Base-by-base conservation (phyloP, 2,113 vertebrate species). In the Microtus ochrogaster region DNA sequence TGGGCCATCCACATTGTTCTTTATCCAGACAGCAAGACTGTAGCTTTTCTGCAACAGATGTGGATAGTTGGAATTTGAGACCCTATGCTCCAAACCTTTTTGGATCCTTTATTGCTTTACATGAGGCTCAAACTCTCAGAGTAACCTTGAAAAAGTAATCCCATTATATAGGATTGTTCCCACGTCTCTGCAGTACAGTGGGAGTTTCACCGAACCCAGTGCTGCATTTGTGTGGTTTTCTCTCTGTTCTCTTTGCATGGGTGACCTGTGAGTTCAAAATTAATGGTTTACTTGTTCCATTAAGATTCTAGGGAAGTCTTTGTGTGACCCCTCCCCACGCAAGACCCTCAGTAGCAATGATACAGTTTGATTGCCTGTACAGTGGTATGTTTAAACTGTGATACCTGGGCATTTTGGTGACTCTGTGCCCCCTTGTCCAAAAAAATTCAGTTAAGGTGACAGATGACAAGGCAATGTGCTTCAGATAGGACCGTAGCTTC, bases 251-350 rank as follows among this genome's bases (percentile, higher is more conserved):
- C 12, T 61, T 13, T 1, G 1, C 0, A 0, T 58, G 39, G 11
- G 78, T 68, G 52, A 9, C 33, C 13, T 21, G 12, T 41, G n/a
- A 33, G 12, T 52, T 78, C 33, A 84, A 92, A 96, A 39, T 41
- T 65, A 58, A 87, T 66, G 33, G 26, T 86, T 85, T 33, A 30
- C 6, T 76, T 72, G 14, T 70, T 28, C 79, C 79, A 14, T 58
- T 82, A 76, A 89, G 70, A 66, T 39, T 83, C 36, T 47, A 19
- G 33, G 13, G 78, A 72, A 39, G 63, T 12, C 11, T 3, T 52
- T 74, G n/a, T 24, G 5, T 0, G 36, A 61, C 47, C 19, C 6
- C 10, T 0, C 1, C 4, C 2, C 16, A 7, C 5, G 19, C 6
- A 58, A 58, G 19, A 58, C 58, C 58, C 6, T n/a, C 41, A 0